Percentiles rank a stretch among this genome's conserved stretches.
These are phyloP conservation scores for Leptoteleia sp. DNA, from an alignment of 1,140 invertebrate species.

Conservation along the genomic window DNA sequence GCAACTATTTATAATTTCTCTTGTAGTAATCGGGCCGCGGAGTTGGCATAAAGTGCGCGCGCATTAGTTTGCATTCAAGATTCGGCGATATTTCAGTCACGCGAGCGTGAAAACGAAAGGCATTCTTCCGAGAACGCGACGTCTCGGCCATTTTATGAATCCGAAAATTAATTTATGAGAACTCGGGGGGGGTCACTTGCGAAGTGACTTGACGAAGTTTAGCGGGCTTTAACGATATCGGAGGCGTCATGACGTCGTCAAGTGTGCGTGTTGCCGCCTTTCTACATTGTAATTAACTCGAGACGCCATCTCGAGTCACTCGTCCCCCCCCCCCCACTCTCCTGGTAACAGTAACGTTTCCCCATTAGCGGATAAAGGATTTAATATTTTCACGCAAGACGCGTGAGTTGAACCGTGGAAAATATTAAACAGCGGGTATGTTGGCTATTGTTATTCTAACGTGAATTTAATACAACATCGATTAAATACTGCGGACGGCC, in stretches of 20 bases:
- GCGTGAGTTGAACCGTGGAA: too few relatives aligned
- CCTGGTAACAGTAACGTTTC: conserved; percentile 9
- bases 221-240: conserved; percentile 20
- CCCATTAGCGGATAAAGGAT: conserved; percentile 20
- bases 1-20: conserved; percentile 16
- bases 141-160: conserved; percentile 28
- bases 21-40: not conserved
- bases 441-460: conserved; percentile 3
- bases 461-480: not conserved
- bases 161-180: conserved; percentile 26
- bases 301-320: conserved; percentile 9
- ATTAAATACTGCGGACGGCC: not conserved
- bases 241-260: too few relatives aligned
- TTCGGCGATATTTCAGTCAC: conserved; percentile 44
- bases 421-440: too few relatives aligned
- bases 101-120: conserved; percentile 19
- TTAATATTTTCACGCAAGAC: conserved; percentile 12
- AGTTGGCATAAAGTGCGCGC: conserved; percentile 39
- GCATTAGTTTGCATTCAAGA: conserved; percentile 26
- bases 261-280: conserved; percentile 10
- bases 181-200: not conserved
- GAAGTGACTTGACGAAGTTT: conserved; percentile 35
- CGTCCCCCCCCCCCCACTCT: too few relatives aligned
- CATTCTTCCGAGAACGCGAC: conserved; percentile 1
- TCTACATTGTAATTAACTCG: conserved; percentile 14